Evolutionary conservation across 2,113 vertebrate species (phyloP), one percentile per base, ranked within the genome.

Genomic region (Rattus rattus): DNA sequence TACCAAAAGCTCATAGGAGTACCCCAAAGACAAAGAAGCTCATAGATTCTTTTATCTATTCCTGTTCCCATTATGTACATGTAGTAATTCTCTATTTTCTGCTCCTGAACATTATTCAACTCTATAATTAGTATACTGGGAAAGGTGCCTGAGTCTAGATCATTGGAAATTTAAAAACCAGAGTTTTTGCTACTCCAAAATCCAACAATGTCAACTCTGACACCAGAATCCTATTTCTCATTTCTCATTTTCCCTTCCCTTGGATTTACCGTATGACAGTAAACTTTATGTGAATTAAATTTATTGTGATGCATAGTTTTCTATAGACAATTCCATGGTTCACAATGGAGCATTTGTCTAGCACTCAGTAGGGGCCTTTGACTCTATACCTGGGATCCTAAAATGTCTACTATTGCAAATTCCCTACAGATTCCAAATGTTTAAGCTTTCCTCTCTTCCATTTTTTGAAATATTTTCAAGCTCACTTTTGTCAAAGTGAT

Each of bases 401-500:
- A 69, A 73, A 49, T 65, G 7, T 13, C 33, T 36, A 39, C 61
- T 43, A 49, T 90, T 77, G 39, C 14, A 19, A 77, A 56, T 36
- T 49, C 5, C 2, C 24, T 77, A 63, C 43, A 14, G 10, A 73
- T 54, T 88, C 17, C 75, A 90, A 70, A 14, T 11, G 94, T 85
- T 83, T 73, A 65, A 36, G 7, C 65, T 92, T 88, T 39, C 30
- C 30, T 67, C 17, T 85, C 22, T 83, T 2, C 7, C 61, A 26
- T 61, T 26, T 88, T 85, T 6, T 59, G 26, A 70, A 95, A 36
- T 59, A 11, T 65, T 91, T 87, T 90, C 0, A 69, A 5, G 61
- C 10, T 33, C 90, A 79, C 59, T 87, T 96, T 94, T 92, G 39
- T 73, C 7, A 86, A 36, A 70, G 12, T 85, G 43, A 76, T 75